Evolutionary conservation across 2,113 vertebrate species (phyloP).

Genomic region (Gymnocephalus cernua): DNA sequence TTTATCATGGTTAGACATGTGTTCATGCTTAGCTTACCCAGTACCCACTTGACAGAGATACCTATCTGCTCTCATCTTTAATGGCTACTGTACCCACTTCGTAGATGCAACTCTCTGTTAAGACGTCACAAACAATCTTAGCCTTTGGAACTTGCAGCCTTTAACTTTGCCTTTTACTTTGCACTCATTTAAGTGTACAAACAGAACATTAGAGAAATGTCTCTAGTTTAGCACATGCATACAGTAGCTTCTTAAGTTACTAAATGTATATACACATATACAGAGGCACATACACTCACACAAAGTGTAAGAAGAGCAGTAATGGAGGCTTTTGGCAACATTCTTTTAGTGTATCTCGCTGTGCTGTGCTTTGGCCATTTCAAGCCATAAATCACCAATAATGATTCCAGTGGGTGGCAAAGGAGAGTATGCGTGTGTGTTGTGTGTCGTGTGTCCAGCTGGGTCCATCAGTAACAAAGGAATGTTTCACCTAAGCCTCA

Average conservation of each 20-base stretch:
- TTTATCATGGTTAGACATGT: neutral
- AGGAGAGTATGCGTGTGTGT: conserved; percentile 46
- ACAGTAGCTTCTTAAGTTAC: neutral
- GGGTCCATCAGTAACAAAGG: conserved; percentile 41
- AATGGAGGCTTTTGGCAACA: neutral
- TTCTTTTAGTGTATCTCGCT: neutral
- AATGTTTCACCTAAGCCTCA: conserved; percentile 34
- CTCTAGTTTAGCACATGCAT: neutral
- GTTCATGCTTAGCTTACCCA: neutral
- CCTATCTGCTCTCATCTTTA: conserved; percentile 35
- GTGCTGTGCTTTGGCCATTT: conserved; percentile 22
- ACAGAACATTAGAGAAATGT: neutral
- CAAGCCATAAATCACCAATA: conserved; percentile 48
- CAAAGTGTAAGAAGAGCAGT: neutral
- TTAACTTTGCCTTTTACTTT: neutral
- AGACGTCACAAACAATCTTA: neutral
- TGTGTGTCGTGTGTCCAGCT: conserved; percentile 45
- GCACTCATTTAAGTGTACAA: neutral
- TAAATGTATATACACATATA: neutral
- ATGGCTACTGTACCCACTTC: neutral
- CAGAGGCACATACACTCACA: neutral
- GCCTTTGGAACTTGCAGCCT: neutral
- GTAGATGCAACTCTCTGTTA: conserved; percentile 12
- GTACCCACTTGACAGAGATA: conserved; percentile 10
- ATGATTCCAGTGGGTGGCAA: conserved; percentile 59